Conservation (phyloP, 2,797 vertebrate genomes). For the Uromys caudimaculatus region DNA sequence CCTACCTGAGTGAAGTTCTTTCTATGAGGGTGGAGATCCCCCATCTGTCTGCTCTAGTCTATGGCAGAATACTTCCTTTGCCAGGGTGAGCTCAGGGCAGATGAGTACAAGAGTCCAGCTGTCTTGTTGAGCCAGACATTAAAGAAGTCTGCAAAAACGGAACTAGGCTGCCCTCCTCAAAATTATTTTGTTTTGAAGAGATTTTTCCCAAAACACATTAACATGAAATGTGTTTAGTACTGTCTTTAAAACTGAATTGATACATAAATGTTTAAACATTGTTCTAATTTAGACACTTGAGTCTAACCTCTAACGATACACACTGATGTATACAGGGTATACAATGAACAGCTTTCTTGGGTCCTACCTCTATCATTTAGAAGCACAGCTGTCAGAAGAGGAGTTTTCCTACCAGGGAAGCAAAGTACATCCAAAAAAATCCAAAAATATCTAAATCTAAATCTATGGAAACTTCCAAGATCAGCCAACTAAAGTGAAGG, state of each 20-base stretch:
- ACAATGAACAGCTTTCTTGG: not conserved
- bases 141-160: not conserved
- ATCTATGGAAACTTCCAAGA: slow-evolving; percentile 65
- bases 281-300: slow-evolving; percentile 28
- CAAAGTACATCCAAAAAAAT: slow-evolving; percentile 49
- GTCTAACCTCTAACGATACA: not conserved
- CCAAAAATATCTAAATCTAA: slow-evolving; percentile 57
- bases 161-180: not conserved
- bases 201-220: slow-evolving; percentile 14
- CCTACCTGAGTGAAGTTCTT: not conserved
- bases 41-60: too few species aligned
- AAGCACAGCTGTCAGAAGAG: slow-evolving; percentile 50
- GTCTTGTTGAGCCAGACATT: not conserved
- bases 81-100: not conserved
- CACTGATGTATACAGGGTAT: not conserved
- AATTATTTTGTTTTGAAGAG: not conserved
- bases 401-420: not conserved
- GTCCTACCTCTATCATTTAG: not conserved
- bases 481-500: slow-evolving; percentile 66
- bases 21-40: not conserved
- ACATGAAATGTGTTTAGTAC: not conserved
- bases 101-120: not conserved
- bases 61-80: not conserved
- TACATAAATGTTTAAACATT: not conserved
- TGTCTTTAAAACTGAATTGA: not conserved